Evolutionary conservation across 2,888 invertebrate genomes (phyloP).

Genomic region (Diaperis boleti): DNA sequence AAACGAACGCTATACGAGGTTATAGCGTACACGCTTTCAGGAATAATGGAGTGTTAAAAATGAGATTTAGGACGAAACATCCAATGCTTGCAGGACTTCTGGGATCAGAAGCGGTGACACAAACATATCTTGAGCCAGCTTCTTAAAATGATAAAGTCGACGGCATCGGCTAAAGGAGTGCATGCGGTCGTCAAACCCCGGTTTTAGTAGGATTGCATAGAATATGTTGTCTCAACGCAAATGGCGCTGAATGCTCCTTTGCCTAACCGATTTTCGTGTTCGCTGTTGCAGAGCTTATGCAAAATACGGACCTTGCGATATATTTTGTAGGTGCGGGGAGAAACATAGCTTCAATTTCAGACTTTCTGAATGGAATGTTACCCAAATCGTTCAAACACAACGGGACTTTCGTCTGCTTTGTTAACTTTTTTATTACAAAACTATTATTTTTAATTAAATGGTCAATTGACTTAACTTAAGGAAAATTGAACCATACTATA

Average conservation of each 20-base stretch:
- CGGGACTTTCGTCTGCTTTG: too few species aligned
- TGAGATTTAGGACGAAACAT: slow-evolving; percentile 35
- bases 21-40: slow-evolving; percentile 22
- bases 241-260: slow-evolving; percentile 20
- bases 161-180: slow-evolving; percentile 13
- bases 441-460: too few species aligned
- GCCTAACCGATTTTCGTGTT: slow-evolving; percentile 10
- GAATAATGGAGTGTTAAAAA: slow-evolving; percentile 41
- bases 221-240: slow-evolving; percentile 23
- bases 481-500: too few species aligned
- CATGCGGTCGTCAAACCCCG: slow-evolving; percentile 16
- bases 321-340: neutral
- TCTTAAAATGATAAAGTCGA: slow-evolving; percentile 22
- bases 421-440: too few species aligned
- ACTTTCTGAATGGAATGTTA: too few species aligned
- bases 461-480: too few species aligned
- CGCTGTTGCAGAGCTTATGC: slow-evolving; percentile 15
- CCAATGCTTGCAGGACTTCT: slow-evolving; percentile 26
- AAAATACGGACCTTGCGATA: neutral
- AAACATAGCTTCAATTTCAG: neutral
- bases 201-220: slow-evolving; percentile 19
- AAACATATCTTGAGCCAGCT: slow-evolving; percentile 20
- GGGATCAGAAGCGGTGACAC: slow-evolving; percentile 17
- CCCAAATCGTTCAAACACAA: too few species aligned
- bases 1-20: slow-evolving; percentile 20